Base-by-base conservation (phyloP, 2,797 vertebrate species). In the Syngnathus acus region DNA sequence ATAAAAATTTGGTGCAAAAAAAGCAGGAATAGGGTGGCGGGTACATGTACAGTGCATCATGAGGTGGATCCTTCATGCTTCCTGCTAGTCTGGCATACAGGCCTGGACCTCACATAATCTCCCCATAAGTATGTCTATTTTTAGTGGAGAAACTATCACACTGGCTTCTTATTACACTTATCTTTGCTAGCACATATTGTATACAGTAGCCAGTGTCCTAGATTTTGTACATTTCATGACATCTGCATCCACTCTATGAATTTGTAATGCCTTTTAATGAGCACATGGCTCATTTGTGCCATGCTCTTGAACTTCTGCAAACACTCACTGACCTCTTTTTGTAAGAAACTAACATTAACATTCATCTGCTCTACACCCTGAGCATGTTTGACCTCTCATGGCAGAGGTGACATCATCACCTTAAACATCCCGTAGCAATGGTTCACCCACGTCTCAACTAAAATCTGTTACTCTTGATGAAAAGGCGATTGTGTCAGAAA, bases 41-140 rank as follows among this genome's bases (percentile, higher is more conserved):
- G 78, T 64, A 66, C 78, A 71, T 74, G 68, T 74, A 75, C 67
- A 75, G 75, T 68, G 57, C 66, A 62, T 75, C 59, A 75, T 64
- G 70, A 74, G 73, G 74, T 14, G 4, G 82, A 84, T 80, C 72
- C 68, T 78, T 77, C 73, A 69, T 72, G 57, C 75, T 60, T 48
- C 68, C 71, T 75, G 68, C 71, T 67, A 21, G 51, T 79, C 64
- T 78, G 72, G 78, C 72, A 72, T 77, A 74, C 57, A 58, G 67
- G 78, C 72, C 47, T 71, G 23, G 53, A 55, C 54, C 39, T 59
- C 74, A 73, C 71, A 72, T 83, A 81, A 83, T 84, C 82, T 76
- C 72, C 62, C 68, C 19, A 62, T 76, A 79, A 83, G 79, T 68
- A 68, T 69, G 67, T 16, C 82, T 87, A 83, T 82, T 80, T 86